Evolutionary conservation across 2,113 vertebrate genomes (phyloP).

Genomic region (Mus pahari): DNA sequence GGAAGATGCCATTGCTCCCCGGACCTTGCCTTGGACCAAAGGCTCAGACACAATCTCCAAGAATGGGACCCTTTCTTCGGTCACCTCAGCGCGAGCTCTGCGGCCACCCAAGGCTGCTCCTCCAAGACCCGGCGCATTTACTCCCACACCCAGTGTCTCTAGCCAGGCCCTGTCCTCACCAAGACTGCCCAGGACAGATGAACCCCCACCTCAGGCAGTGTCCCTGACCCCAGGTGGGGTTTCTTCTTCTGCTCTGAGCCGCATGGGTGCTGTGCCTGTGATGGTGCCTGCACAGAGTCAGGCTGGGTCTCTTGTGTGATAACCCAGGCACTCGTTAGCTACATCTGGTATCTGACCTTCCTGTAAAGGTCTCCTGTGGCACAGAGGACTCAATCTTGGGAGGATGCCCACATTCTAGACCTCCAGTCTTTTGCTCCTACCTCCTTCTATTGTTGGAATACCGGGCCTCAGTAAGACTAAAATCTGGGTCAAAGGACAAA

Average conservation of each 20-base stretch:
- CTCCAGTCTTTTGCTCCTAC: not conserved
- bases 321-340: not conserved
- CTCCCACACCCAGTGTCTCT: conserved; percentile 79
- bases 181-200: conserved; percentile 82
- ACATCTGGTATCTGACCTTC: conserved; percentile 18
- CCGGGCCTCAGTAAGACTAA: conserved; percentile 23
- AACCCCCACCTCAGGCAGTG: conserved; percentile 84
- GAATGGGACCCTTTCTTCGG: conserved; percentile 94
- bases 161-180: conserved; percentile 85
- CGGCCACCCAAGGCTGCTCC: conserved; percentile 62
- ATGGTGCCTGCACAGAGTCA: conserved; percentile 95
- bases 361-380: not conserved
- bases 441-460: conserved; percentile 24
- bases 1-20: conserved; percentile 93
- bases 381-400: not conserved
- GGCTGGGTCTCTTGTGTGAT: conserved; percentile 93
- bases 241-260: conserved; percentile 88
- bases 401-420: not conserved
- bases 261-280: conserved; percentile 93
- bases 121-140: conserved; percentile 63
- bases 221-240: conserved; percentile 58
- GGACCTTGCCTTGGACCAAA: conserved; percentile 92
- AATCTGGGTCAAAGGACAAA: conserved; percentile 19
- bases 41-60: conserved; percentile 92
- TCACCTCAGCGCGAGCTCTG: conserved; percentile 87